phyloP scores from a whole-genome alignment of 2,888 invertebrate genomes.

The Magallana nippona region DNA sequence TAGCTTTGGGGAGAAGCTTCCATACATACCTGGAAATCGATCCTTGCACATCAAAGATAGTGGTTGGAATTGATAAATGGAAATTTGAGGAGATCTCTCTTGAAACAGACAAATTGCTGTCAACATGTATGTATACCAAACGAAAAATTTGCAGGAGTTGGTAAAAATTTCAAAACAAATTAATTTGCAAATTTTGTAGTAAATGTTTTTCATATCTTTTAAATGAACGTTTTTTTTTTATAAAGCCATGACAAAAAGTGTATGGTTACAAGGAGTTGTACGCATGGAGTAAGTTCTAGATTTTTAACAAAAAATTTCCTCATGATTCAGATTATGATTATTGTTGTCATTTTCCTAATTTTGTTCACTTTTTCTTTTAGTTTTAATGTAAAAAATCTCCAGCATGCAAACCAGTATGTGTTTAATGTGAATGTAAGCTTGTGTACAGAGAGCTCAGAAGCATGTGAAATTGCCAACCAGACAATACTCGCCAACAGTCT shows the following conservation, averaged over 20 bases:
- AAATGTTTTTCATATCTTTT: no score
- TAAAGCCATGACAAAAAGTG: conserved; percentile 14
- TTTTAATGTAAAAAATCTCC: neutral
- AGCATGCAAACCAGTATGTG: conserved; percentile 28
- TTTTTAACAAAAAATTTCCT: neutral
- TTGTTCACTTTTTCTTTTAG: neutral
- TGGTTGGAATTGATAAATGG: conserved; percentile 53
- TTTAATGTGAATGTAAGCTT: conserved; percentile 47
- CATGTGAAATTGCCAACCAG: conserved; percentile 43
- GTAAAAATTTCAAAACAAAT: neutral
- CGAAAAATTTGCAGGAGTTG: neutral
- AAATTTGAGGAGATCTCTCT: conserved; percentile 45
- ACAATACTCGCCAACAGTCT: conserved; percentile 25
- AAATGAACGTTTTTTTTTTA: neutral
- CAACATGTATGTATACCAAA: neutral
- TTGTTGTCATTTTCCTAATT: neutral
- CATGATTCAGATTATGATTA: no score
- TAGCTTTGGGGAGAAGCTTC: conserved; percentile 47
- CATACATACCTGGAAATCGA: conserved; percentile 50
- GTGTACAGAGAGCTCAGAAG: conserved; percentile 49
- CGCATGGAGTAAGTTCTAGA: conserved; percentile 52
- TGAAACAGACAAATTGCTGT: neutral
- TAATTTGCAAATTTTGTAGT: neutral
- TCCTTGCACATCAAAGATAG: conserved; percentile 53
- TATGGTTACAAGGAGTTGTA: conserved; percentile 50